These are phyloP conservation scores for Brassicogethes aeneus DNA, from an alignment of 2,888 invertebrate species.

Conservation along the genomic window DNA sequence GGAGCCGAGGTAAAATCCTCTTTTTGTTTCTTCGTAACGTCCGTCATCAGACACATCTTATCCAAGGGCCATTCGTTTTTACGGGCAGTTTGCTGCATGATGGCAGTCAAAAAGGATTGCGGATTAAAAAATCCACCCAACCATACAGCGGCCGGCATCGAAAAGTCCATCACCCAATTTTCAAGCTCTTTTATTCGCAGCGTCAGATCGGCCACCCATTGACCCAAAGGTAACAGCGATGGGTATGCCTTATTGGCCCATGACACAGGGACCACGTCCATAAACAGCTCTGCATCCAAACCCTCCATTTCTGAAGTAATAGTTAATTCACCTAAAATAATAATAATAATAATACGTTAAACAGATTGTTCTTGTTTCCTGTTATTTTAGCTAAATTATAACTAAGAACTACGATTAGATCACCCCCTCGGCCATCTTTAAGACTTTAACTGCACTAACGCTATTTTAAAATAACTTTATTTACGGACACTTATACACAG, in stretches of 20 bases:
- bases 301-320: conserved; percentile 89
- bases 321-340: conserved; percentile 87
- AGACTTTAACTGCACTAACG: no score
- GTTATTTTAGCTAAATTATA: no score
- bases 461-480: no score
- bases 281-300: conserved; percentile 73
- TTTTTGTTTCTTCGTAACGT: conserved; percentile 82
- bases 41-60: conserved; percentile 91
- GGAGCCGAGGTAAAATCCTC: conserved; percentile 82
- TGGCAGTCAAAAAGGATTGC: conserved; percentile 91
- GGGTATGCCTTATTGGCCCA: conserved; percentile 89
- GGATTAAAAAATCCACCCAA: conserved; percentile 94
- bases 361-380: no score
- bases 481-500: no score
- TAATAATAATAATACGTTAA: no score
- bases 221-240: conserved; percentile 69
- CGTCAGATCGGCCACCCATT: conserved; percentile 80
- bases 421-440: no score
- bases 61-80: conserved; percentile 95
- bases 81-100: conserved; percentile 94
- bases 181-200: conserved; percentile 72
- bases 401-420: no score
- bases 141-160: conserved; percentile 83
- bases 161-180: conserved; percentile 82
- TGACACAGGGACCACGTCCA: conserved; percentile 79